These are phyloP conservation scores for Clytia hemisphaerica DNA, from an alignment of 30 jellyfish, hydroid and myxozoan species.

Conservation along the genomic window DNA sequence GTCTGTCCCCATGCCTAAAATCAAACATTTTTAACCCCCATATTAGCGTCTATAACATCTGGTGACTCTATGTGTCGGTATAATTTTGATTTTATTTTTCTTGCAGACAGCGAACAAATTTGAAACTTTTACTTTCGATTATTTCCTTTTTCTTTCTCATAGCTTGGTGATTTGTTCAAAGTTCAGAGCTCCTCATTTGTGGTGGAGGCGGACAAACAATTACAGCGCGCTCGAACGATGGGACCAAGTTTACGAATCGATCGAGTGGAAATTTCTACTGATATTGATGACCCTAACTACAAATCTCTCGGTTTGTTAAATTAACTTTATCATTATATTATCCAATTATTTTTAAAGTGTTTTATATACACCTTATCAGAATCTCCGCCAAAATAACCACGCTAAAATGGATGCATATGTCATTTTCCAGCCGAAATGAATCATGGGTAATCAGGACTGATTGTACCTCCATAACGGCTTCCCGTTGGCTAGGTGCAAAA, in stretches of 20 bases:
- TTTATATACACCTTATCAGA: too few species aligned
- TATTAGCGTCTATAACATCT: not conserved
- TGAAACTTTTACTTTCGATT: not conserved
- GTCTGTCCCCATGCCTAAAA: too few species aligned
- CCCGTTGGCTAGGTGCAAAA: too few species aligned
- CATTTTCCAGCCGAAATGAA: too few species aligned
- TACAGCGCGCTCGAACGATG: slow-evolving; percentile 42
- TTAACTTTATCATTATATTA: not conserved
- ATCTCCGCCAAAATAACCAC: too few species aligned
- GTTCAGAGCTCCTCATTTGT: slow-evolving; percentile 56
- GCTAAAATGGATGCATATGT: too few species aligned
- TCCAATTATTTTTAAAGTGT: too few species aligned
- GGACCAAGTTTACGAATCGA: slow-evolving; percentile 34
- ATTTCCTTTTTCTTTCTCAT: not conserved
- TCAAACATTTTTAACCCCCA: not conserved
- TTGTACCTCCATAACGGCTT: too few species aligned
- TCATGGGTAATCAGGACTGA: too few species aligned
- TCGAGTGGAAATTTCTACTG: slow-evolving; percentile 8
- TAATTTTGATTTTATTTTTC: too few species aligned
- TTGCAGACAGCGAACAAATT: not conserved
- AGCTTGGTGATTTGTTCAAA: slow-evolving; percentile 71
- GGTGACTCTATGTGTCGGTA: too few species aligned
- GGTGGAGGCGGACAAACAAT: slow-evolving; percentile 42
- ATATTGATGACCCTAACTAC: slow-evolving; percentile 8
- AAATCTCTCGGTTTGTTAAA: slow-evolving; percentile 6